Percentiles rank a stretch among this genome's conserved stretches.
These are phyloP conservation scores for Gerosis bhagava DNA, from an alignment of 2,888 invertebrate genomes.

Conservation along the genomic window DNA sequence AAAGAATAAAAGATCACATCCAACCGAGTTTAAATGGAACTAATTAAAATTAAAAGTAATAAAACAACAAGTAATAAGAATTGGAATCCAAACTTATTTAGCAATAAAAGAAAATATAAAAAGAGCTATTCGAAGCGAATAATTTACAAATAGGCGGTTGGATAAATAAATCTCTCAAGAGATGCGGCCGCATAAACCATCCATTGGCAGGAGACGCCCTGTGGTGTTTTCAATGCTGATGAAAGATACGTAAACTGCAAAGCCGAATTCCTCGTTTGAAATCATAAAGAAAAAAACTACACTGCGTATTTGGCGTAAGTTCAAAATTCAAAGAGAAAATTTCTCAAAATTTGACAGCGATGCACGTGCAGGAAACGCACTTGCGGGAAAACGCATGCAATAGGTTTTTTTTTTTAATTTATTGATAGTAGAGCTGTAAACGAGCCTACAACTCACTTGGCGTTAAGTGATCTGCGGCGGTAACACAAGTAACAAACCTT, in stretches of 20 bases:
- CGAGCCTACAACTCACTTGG: too few species aligned
- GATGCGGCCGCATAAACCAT: conserved; percentile 57
- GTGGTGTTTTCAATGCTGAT: conserved; percentile 47
- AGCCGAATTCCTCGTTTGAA: conserved; percentile 13
- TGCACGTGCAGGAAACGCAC: too few species aligned
- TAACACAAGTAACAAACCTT: too few species aligned
- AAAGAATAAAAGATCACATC: too few species aligned
- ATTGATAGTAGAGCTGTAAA: too few species aligned
- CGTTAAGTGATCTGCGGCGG: too few species aligned
- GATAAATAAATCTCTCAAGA: conserved; percentile 53
- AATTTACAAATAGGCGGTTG: conserved; percentile 53
- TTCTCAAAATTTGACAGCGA: too few species aligned
- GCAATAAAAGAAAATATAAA: conserved; percentile 44
- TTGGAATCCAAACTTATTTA: conserved; percentile 41
- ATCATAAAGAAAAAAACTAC: conserved; percentile 9
- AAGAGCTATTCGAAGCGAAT: conserved; percentile 52
- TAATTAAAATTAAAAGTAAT: conserved; percentile 22
- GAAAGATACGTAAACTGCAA: conserved; percentile 42
- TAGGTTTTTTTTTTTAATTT: too few species aligned
- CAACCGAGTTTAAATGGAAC: too few species aligned
- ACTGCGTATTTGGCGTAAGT: conserved; percentile 18
- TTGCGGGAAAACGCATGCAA: too few species aligned
- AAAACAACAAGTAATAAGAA: conserved; percentile 20
- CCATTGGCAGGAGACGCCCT: conserved; percentile 58
- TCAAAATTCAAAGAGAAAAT: conserved; percentile 27